Percentiles rank a stretch among this genome's conserved stretches.
These are phyloP conservation scores for Bettongia penicillata DNA, from an alignment of 2,113 vertebrate species.

Conservation along the genomic window DNA sequence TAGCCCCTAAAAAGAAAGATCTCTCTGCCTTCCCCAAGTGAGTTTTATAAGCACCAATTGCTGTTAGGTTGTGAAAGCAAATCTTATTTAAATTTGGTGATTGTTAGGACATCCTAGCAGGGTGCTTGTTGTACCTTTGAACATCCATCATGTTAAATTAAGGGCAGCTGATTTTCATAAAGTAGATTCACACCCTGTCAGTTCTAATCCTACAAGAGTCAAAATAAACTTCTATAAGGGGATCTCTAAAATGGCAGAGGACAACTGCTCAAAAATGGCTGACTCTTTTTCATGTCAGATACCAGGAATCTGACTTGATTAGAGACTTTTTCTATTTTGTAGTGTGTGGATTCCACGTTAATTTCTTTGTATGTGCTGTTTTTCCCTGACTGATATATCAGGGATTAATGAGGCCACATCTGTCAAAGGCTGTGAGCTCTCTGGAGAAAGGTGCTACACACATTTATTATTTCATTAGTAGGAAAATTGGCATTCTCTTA, in stretches of 20 bases:
- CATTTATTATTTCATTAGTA: not conserved
- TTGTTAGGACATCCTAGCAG: not conserved
- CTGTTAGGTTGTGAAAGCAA: not conserved
- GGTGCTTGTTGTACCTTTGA: not conserved
- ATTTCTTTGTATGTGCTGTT: not conserved
- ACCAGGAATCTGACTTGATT: not conserved
- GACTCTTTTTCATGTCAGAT: not conserved
- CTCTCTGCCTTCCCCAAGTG: not conserved
- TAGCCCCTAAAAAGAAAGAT: not conserved
- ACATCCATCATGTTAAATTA: not conserved
- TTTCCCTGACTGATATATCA: not conserved
- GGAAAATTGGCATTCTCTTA: not conserved
- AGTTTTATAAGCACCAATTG: not conserved
- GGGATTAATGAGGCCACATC: not conserved
- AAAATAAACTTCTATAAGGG: not conserved
- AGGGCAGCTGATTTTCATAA: not conserved
- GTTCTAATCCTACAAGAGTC: not conserved
- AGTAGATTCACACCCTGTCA: not conserved
- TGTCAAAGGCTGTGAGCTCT: not conserved
- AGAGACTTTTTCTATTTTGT: not conserved
- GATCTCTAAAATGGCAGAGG: not conserved
- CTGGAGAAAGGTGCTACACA: not conserved
- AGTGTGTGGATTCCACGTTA: not conserved
- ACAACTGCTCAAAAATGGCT: not conserved
- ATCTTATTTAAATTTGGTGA: conserved; percentile 8